Conservation (phyloP, 2,113 vertebrate genomes). For the Uria lomvia region DNA sequence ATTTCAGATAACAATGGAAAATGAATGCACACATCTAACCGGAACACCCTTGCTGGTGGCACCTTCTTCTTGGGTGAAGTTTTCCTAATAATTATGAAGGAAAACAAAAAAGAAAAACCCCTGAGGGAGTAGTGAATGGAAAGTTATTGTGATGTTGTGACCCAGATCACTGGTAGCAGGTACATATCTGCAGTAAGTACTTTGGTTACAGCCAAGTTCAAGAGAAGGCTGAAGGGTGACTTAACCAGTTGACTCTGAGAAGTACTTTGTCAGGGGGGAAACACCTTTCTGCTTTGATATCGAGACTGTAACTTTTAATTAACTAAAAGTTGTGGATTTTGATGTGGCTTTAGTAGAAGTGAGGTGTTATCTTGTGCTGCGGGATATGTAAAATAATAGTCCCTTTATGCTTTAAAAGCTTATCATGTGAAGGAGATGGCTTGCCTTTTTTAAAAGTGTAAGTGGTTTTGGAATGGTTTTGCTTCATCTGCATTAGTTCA, state of each 20-base stretch:
- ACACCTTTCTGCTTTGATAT: background rate
- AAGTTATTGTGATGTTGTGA: background rate
- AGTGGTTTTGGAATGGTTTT: background rate
- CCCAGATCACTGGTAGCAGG: background rate
- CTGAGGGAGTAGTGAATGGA: background rate
- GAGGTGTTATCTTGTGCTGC: background rate
- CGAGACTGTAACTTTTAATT: background rate
- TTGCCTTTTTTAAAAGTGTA: background rate
- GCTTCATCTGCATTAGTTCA: background rate
- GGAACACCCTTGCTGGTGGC: background rate
- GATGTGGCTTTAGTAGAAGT: background rate
- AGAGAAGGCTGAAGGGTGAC: background rate
- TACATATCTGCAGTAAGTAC: background rate
- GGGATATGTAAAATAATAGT: background rate
- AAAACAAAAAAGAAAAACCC: background rate
- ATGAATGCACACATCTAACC: accelerated
- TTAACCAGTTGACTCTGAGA: background rate
- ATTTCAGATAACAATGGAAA: background rate
- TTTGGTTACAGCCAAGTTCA: background rate
- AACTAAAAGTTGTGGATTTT: background rate
- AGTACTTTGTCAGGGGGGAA: background rate
- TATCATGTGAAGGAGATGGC: background rate
- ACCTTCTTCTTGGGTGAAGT: background rate
- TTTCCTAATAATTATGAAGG: background rate
- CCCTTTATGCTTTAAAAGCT: background rate